Evolutionary conservation across 2,797 vertebrate species (phyloP).

Genomic region (Leucoraja ocellata): DNA sequence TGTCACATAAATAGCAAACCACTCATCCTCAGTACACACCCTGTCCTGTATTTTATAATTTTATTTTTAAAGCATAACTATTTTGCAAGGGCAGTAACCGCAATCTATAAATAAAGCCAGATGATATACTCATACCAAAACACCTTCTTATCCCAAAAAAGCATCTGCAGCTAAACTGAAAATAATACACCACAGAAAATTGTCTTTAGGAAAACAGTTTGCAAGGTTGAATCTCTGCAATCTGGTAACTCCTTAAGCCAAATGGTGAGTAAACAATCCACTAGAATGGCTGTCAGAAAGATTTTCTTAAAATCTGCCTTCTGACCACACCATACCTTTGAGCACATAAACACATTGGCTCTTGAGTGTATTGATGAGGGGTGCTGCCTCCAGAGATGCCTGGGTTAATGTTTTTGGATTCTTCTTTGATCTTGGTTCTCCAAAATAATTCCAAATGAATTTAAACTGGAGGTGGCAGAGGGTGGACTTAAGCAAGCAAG

Average conservation of each 20-base stretch:
- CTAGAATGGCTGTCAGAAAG: neutral
- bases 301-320: neutral
- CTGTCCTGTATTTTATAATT: neutral
- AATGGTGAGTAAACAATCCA: neutral
- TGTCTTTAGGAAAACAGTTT: neutral
- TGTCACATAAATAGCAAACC: neutral
- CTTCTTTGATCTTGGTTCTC: too few species aligned
- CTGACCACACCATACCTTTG: neutral
- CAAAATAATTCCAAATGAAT: too few species aligned
- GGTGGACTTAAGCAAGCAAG: too few species aligned
- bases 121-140: neutral
- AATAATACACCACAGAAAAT: neutral
- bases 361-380: neutral
- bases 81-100: neutral
- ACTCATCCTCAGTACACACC: neutral
- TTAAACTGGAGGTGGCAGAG: too few species aligned
- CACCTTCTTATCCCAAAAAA: neutral
- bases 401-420: too few species aligned
- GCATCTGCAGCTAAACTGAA: conserved; percentile 16
- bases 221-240: neutral
- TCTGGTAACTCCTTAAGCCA: neutral
- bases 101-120: neutral
- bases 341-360: neutral
- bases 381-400: neutral
- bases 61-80: neutral